These are phyloP conservation scores for Sander lucioperca DNA, from an alignment of 2,113 vertebrate species.

Conservation along the genomic window DNA sequence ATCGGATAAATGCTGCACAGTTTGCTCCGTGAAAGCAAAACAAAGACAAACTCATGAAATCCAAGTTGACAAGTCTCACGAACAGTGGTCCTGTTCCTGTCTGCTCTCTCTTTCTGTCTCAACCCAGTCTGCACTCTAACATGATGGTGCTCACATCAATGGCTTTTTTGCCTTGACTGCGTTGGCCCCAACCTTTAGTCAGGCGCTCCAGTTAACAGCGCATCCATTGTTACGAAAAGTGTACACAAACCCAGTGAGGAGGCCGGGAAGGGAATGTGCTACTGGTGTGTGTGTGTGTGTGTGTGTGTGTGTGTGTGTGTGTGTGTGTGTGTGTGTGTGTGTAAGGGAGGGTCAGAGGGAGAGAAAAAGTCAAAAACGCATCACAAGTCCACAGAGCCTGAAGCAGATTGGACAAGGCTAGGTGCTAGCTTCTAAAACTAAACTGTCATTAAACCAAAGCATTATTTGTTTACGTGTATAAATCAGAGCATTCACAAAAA, in stretches of 20 bases:
- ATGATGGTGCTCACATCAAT: slow-evolving; percentile 58
- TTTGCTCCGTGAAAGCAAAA: slow-evolving; percentile 75
- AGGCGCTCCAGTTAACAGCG: slow-evolving; percentile 58
- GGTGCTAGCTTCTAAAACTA: too few relatives aligned
- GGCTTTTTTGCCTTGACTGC: slow-evolving; percentile 17
- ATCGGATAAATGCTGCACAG: slow-evolving; percentile 77
- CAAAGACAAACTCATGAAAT: slow-evolving; percentile 81
- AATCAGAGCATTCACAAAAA: too few relatives aligned
- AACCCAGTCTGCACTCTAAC: slow-evolving; percentile 38
- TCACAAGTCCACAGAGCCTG: too few relatives aligned
- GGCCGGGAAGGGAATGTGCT: slow-evolving; percentile 41
- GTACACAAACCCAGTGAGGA: slow-evolving; percentile 28
- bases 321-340: neutral
- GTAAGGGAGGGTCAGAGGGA: neutral
- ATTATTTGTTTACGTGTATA: too few relatives aligned
- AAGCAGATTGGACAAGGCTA: too few relatives aligned
- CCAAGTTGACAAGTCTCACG: slow-evolving; percentile 68
- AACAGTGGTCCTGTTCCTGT: slow-evolving; percentile 61
- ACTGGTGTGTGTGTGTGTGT: slow-evolving; percentile 36
- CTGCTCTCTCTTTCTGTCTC: slow-evolving; percentile 45
- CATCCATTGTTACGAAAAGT: slow-evolving; percentile 53
- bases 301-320: neutral
- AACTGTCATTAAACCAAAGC: too few relatives aligned
- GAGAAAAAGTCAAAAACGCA: too few relatives aligned
- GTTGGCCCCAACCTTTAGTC: slow-evolving; percentile 50